Evolutionary conservation across 1,140 invertebrate species (phyloP), one percentile per base, ranked within the genome.

Genomic region (Drosophila parabipectinata): DNA sequence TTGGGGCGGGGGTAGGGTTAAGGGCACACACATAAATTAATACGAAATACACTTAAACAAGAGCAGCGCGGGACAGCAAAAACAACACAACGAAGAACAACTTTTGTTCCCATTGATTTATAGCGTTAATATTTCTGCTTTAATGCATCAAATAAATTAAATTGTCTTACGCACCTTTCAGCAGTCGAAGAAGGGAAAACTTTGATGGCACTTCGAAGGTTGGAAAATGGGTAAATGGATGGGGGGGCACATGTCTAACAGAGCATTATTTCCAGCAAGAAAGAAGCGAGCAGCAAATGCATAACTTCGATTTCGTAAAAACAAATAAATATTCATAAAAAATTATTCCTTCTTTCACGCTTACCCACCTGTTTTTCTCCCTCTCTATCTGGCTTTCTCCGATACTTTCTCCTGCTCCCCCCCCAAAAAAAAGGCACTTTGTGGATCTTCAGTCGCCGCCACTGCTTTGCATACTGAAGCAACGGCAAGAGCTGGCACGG

Each of bases 111-210:
- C 78, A 88, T 88, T 88, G 83, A 88, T 88, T 88, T 88, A 88
- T 88, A 72, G 83, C 83, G 79, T 76, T 88, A 88, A 88, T 88
- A 88, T 88, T 88, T 88, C 72, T 79, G 72, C 83, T 88, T 83
- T 88, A 88, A 88, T 88, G 83, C 83, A 77, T 88, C 83, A 83
- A 88, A 88, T 88, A 88, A 88, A 88, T 88, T 88, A 88, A 88
- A 88, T 88, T 88, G 83, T 88, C 83, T 88, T 87, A 83, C 83
- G 83, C 82, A 87, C 83, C 83, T 87, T 87, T 82, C 61, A 72
- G 48, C 66, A 68, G 54, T 61, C 26, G 63, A 75, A 67, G 71
- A 62, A 56, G 73, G 64, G 21, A 45, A 80, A 85, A 81, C 64
- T 87, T 87, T 87, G 77, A 85, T 52, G 67, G 44, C 72, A 48